These are phyloP conservation scores for Sphenopsis melanotis DNA, from an alignment of 2,797 vertebrate species.

Conservation along the genomic window DNA sequence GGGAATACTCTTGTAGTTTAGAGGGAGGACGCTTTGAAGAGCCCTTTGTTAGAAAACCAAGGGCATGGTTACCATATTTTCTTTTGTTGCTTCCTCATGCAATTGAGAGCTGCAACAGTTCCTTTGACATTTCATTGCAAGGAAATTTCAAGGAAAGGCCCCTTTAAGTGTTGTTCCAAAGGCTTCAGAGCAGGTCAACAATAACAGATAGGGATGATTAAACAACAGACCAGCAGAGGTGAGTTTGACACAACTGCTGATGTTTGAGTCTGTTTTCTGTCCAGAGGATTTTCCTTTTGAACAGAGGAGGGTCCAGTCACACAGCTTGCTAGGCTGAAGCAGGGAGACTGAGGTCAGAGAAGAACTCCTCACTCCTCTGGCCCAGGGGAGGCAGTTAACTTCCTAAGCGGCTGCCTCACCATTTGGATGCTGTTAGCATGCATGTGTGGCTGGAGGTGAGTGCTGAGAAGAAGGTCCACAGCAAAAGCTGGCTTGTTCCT, in stretches of 20 bases:
- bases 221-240: background rate
- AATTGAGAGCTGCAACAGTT: background rate
- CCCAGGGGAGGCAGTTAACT: background rate
- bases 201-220: background rate
- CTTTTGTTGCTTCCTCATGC: background rate
- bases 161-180: background rate
- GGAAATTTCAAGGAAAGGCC: background rate
- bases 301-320: background rate
- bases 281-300: background rate
- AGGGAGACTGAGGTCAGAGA: background rate
- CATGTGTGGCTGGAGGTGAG: rapidly evolving
- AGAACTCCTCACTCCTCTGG: background rate
- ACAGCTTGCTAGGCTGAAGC: background rate
- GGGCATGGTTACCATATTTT: background rate
- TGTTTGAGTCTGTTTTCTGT: background rate
- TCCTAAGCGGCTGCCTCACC: background rate
- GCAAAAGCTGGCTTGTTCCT: background rate
- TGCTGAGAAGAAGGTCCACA: background rate
- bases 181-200: background rate
- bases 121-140: background rate
- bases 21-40: background rate
- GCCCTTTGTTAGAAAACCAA: background rate
- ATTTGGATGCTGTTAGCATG: background rate
- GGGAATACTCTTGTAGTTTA: background rate
- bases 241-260: background rate